Conservation (phyloP, 2,888 invertebrate genomes). For the Marronus borbonicus region DNA sequence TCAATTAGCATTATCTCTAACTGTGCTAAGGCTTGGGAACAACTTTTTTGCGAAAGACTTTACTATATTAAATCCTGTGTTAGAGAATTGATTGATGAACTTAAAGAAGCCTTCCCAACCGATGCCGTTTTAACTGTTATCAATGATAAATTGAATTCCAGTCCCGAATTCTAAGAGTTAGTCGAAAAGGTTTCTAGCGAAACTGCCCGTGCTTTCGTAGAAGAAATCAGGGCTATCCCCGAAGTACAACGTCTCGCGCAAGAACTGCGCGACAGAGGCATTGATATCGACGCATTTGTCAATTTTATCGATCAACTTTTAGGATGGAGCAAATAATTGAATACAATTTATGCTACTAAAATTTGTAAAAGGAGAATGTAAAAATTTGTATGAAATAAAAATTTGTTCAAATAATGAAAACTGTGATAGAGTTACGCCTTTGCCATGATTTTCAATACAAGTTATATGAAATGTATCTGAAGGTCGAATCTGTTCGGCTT, state of each 20-base stretch:
- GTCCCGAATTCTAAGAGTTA: conserved; percentile 50
- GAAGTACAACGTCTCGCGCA: conserved; percentile 57
- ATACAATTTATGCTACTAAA: no score
- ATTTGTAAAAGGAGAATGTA: no score
- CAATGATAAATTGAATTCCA: conserved; percentile 37
- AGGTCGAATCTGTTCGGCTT: no score
- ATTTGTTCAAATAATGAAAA: no score
- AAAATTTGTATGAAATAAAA: no score
- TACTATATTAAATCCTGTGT: neutral
- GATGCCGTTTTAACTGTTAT: conserved; percentile 36
- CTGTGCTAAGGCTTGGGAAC: no score
- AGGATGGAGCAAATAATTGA: conserved; percentile 54
- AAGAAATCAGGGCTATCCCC: conserved; percentile 56
- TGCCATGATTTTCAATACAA: no score
- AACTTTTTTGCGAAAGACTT: no score
- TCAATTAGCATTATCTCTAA: no score
- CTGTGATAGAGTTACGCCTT: no score
- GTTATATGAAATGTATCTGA: no score
- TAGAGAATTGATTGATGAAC: conserved; percentile 49
- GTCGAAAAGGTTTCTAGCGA: conserved; percentile 53
- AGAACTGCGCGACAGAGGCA: conserved; percentile 56
- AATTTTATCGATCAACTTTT: conserved; percentile 56
- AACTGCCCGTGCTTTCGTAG: conserved; percentile 55
- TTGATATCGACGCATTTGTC: conserved; percentile 56
- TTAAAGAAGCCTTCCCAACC: conserved; percentile 39